Conservation (phyloP, 2,888 invertebrate species). For the Rhyacophila evoluta region DNA sequence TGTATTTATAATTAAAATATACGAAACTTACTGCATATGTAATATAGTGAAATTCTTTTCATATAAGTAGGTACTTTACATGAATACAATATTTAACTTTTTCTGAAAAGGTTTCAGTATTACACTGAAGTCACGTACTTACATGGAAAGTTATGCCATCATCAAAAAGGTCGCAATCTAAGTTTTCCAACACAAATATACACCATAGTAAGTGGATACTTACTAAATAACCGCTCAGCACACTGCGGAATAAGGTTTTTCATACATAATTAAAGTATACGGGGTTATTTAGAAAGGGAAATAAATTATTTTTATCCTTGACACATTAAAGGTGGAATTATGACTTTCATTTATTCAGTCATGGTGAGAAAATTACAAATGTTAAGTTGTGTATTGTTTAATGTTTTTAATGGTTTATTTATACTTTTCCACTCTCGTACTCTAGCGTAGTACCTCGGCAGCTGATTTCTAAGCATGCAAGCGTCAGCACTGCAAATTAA, state of each 20-base stretch:
- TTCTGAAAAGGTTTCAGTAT: neutral
- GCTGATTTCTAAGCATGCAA: too few relatives aligned
- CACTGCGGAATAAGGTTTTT: neutral
- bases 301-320: too few relatives aligned
- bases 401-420: neutral
- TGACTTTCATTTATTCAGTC: neutral
- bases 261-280: neutral
- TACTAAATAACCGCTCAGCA: neutral
- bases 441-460: too few relatives aligned
- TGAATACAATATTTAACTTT: neutral
- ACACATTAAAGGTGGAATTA: neutral
- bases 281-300: too few relatives aligned
- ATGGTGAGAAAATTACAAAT: neutral
- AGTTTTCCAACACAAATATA: constrained; percentile 4
- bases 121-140: neutral
- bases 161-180: constrained; percentile 13
- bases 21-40: neutral
- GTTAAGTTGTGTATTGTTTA: neutral
- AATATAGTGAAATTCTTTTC: neutral
- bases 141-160: neutral
- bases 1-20: neutral
- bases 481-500: too few relatives aligned
- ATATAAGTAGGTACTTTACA: neutral
- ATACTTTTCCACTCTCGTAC: too few relatives aligned
- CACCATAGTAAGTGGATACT: neutral